These are phyloP conservation scores for Pseudoips prasinana DNA, from an alignment of 2,888 invertebrate genomes.

Conservation along the genomic window DNA sequence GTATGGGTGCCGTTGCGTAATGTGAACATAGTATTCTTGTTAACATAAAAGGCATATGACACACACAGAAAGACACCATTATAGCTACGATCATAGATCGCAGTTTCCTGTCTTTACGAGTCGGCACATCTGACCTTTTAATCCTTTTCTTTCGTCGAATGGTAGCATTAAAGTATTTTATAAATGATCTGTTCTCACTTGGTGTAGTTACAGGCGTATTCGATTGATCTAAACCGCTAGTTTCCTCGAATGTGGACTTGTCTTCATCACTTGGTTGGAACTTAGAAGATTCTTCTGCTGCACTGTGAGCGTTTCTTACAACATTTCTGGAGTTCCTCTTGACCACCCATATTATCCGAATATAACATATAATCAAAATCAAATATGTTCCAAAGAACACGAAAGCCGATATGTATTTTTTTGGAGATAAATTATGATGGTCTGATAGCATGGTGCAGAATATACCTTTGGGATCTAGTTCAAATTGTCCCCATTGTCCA, in stretches of 20 bases:
- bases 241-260: no score
- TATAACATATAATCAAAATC: conserved; percentile 91
- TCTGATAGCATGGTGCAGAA: conserved; percentile 90
- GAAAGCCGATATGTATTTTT: conserved; percentile 88
- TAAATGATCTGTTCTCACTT: conserved; percentile 20
- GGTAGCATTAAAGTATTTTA: conserved; percentile 48
- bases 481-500: conserved; percentile 89
- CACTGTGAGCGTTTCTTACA: no score
- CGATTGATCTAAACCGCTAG: no score
- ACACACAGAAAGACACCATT: conserved; percentile 92
- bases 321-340: conserved; percentile 83
- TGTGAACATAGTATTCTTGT: conserved; percentile 87
- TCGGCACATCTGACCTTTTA: conserved; percentile 83
- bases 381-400: conserved; percentile 92
- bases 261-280: no score
- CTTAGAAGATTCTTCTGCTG: no score
- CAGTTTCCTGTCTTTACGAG: conserved; percentile 87
- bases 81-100: conserved; percentile 95
- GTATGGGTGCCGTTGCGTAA: conserved; percentile 81
- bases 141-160: conserved; percentile 53
- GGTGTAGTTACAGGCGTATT: conserved; percentile 6
- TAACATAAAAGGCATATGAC: conserved; percentile 94
- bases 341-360: conserved; percentile 90
- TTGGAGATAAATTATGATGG: conserved; percentile 85
- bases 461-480: conserved; percentile 86